Evolutionary conservation across 2,797 vertebrate genomes (phyloP), one percentile per base, ranked within the genome.

Genomic region (Poeciliopsis turneri): DNA sequence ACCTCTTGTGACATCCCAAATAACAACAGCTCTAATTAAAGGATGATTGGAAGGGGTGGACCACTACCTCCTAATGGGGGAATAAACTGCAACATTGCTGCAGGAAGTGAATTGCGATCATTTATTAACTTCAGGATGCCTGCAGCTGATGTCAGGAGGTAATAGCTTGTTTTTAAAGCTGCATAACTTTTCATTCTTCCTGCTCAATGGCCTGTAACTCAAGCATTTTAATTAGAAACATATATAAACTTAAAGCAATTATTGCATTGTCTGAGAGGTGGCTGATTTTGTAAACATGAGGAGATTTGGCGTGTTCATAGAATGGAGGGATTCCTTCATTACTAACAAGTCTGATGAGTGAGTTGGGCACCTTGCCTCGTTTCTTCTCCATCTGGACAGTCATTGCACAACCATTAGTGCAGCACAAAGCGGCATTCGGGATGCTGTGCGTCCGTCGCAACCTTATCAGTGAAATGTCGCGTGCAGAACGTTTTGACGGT

Each of bases 11-110:
- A 93, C 94, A 93, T 89, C 88, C 86, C 84, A 90, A 90, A 91
- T 93, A 94, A 94, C 93, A 92, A 89, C 87, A 79, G 77, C 85
- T 92, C 89, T 94, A 94, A 96, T 96, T 94, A 95, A 92, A 92
- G 90, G 85, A 91, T 91, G 89, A 93, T 91, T 89, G 89, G 92
- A 93, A 90, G 82, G 90, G 90, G 89, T 88, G 88, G 90, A 89
- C 88, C 88, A 83, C 85, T 77, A 82, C 80, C 84, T 91, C 90
- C 86, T 91, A 92, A 92, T 94, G 90, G 89, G 87, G 86, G 88
- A 92, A 93, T 93, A 90, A 91, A 88, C 83, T 39, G 68, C 88
- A 91, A 80, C 92, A 84, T 92, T 75, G 81, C 90, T 84, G 82
- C 88, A 88, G 88, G 89, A 94, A 90, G 83, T 86, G 88, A 90